Conservation (phyloP, 2,113 vertebrate genomes). For the Mustelus asterias region DNA sequence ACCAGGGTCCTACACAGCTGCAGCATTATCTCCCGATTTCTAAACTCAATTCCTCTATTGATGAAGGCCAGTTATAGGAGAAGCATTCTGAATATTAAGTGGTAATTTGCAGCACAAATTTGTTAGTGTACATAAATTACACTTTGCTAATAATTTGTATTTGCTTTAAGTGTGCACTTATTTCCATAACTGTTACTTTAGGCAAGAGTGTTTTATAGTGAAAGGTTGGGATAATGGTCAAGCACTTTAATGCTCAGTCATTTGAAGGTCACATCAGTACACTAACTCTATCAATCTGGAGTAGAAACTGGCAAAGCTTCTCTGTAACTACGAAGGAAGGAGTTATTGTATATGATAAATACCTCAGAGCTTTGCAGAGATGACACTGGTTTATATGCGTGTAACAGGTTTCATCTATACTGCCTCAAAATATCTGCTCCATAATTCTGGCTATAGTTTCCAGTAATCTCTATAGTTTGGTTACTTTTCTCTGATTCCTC, state of each 20-base stretch:
- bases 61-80: background rate
- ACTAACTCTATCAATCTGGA: background rate
- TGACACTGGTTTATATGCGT: too few relatives aligned
- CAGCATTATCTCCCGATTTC: too few relatives aligned
- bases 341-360: too few relatives aligned
- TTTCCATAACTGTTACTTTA: background rate
- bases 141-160: background rate
- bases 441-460: too few relatives aligned
- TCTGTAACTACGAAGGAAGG: too few relatives aligned
- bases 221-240: background rate
- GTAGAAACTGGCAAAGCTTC: background rate
- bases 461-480: too few relatives aligned
- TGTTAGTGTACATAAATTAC: background rate
- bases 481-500: too few relatives aligned
- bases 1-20: too few relatives aligned
- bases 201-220: background rate
- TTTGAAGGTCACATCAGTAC: background rate
- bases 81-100: constrained; percentile 13
- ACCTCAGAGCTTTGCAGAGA: too few relatives aligned
- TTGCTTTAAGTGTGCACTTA: constrained; percentile 2
- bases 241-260: background rate
- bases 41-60: too few relatives aligned
- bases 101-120: background rate
- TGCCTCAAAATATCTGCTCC: too few relatives aligned
- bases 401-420: too few relatives aligned